Evolutionary conservation across 2,888 invertebrate species (phyloP).

Genomic region (Papilio elwesi): DNA sequence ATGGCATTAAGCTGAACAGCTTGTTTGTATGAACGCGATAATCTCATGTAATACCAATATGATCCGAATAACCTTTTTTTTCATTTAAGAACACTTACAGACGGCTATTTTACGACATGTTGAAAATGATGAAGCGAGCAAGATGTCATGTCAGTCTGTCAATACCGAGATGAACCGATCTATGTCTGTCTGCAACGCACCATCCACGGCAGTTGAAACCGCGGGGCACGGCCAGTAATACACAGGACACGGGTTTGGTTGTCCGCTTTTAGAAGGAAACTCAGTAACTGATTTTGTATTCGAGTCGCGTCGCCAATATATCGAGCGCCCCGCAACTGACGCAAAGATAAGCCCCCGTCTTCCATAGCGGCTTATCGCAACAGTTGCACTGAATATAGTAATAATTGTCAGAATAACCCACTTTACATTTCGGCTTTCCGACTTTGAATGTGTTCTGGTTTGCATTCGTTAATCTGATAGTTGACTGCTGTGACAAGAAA

Average conservation of each 20-base stretch:
- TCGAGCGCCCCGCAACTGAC: slow-evolving; percentile 66
- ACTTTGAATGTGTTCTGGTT: slow-evolving; percentile 17
- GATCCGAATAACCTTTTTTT: no score
- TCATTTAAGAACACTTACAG: no score
- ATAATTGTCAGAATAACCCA: slow-evolving; percentile 46
- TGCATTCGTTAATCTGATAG: slow-evolving; percentile 26
- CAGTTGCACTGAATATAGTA: slow-evolving; percentile 48
- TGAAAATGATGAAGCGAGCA: no score
- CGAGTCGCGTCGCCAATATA: slow-evolving; percentile 63
- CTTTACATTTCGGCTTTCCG: slow-evolving; percentile 36
- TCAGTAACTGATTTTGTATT: slow-evolving; percentile 49
- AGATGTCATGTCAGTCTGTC: no score
- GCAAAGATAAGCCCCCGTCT: slow-evolving; percentile 54
- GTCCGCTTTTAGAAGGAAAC: slow-evolving; percentile 28
- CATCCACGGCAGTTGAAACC: no score
- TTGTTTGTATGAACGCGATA: no score
- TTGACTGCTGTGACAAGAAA: slow-evolving; percentile 6
- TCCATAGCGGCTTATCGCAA: slow-evolving; percentile 51
- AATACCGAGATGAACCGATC: no score
- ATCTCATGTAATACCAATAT: no score
- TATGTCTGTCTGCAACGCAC: no score
- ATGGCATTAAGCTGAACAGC: no score
- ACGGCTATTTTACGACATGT: no score
- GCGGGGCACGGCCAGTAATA: no score
- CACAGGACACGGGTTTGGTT: slow-evolving; percentile 16